Conservation (phyloP, 2,797 vertebrate species). For the Hirundo rustica region DNA sequence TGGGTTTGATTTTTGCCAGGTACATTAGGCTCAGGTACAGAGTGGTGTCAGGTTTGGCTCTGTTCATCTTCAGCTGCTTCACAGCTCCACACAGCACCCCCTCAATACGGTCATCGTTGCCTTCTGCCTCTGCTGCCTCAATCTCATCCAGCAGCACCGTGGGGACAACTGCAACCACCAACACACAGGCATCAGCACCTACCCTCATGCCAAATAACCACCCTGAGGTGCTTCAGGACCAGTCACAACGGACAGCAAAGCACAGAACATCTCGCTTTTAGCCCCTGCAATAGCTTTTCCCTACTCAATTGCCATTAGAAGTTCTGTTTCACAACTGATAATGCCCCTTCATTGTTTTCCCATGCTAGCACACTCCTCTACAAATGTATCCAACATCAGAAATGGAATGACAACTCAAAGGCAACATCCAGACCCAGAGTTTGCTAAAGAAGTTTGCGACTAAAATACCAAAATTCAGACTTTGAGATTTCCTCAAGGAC, state of each 20-base stretch:
- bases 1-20: constrained; percentile 97
- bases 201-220: fast-evolving
- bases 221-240: neutral
- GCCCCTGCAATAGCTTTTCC: neutral
- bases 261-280: fast-evolving
- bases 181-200: neutral
- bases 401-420: fast-evolving
- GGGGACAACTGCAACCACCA: constrained; percentile 81
- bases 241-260: neutral
- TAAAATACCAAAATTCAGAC: neutral
- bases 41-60: constrained; percentile 92
- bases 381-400: neutral
- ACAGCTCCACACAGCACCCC: constrained; percentile 93
- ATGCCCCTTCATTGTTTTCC: neutral
- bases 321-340: neutral
- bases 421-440: fast-evolving
- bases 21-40: constrained; percentile 97
- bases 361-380: neutral
- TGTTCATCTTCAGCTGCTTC: constrained; percentile 92
- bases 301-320: neutral
- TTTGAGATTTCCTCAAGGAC: neutral
- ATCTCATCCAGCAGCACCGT: constrained; percentile 91
- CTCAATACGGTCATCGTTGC: constrained; percentile 94
- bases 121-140: constrained; percentile 91
- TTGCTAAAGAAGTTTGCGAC: neutral